Evolutionary conservation across 2,113 vertebrate species (phyloP).

Genomic region (Empidonax alnorum): DNA sequence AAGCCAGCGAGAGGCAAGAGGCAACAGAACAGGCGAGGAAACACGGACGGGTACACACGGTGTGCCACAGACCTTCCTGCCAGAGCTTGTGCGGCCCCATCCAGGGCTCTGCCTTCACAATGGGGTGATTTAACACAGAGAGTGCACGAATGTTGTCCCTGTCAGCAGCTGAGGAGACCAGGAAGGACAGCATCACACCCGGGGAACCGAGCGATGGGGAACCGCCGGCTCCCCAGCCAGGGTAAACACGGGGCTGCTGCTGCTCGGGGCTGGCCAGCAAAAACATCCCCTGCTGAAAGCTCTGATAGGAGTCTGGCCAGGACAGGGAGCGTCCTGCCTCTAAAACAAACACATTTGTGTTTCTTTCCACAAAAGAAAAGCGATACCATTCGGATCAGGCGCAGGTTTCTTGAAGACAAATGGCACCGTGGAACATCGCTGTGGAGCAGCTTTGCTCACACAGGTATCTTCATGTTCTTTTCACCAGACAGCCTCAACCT

Average conservation of each 20-base stretch:
- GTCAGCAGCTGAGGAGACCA: neutral
- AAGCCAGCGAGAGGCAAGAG: neutral
- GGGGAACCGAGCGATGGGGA: neutral
- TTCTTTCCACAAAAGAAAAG: slow-evolving; percentile 18
- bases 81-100: neutral
- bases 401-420: neutral
- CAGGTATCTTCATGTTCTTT: neutral
- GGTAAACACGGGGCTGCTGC: neutral
- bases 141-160: neutral
- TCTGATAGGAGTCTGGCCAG: neutral
- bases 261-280: neutral
- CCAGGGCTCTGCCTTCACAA: neutral
- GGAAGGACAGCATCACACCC: slow-evolving; percentile 12
- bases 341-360: neutral
- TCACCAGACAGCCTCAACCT: neutral
- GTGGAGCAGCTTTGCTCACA: rapidly evolving
- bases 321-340: neutral
- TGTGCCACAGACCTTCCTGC: neutral
- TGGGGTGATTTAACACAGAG: neutral
- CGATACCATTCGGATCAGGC: neutral
- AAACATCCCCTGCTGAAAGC: slow-evolving; percentile 46
- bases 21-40: neutral
- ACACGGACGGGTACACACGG: rapidly evolving
- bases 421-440: neutral
- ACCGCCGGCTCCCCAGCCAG: neutral